Base-by-base conservation (phyloP, 1,140 invertebrate species). In the Idris sp. region DNA sequence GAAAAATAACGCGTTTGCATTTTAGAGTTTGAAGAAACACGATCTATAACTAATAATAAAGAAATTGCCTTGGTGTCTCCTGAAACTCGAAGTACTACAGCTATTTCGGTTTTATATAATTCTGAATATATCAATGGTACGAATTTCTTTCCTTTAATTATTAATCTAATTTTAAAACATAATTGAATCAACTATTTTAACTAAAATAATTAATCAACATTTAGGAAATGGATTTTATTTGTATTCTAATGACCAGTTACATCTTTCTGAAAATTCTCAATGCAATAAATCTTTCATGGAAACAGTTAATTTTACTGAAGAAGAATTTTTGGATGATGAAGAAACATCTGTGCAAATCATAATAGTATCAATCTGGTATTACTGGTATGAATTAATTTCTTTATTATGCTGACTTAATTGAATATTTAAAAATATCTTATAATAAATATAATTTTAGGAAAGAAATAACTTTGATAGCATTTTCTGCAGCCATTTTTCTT, bases 321-420 rank as follows among this genome's bases (percentile, higher is more conserved):
- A 43, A 41, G 16, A 58, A 41, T 2, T 18, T 6, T 2, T 46
- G 19, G 7, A 3, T 10, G 67, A 88, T 35, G 85, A 88, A 26
- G 87, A 89, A 67, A 89, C 86, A 13, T 85, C 88, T 15, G 87
- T 90, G 1, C 88, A 90, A 85, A 85, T 90, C 14, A 90, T 92
- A 11, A 89, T 91, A 30, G 90, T 91, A 19, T 93, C 93, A 0
- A 79, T 96, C 0, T 95, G 93, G 93, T 92, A 91, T 82, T 95
- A 93, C 91, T 96, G 94, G 91, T 91, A 85, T 80, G 88, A 14
- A 46, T 44, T 10, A 22, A 22, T 6, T 22, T 22, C 6, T 22
- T 22, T 4, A 22, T 22, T 22, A 22, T 22, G 6, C 19, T 22
- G 19, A 22, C 6, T 22, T 22, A 6, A 22, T 22, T 22, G 2